Conservation (phyloP, 1,140 invertebrate species). For the Drosophila obscura region DNA sequence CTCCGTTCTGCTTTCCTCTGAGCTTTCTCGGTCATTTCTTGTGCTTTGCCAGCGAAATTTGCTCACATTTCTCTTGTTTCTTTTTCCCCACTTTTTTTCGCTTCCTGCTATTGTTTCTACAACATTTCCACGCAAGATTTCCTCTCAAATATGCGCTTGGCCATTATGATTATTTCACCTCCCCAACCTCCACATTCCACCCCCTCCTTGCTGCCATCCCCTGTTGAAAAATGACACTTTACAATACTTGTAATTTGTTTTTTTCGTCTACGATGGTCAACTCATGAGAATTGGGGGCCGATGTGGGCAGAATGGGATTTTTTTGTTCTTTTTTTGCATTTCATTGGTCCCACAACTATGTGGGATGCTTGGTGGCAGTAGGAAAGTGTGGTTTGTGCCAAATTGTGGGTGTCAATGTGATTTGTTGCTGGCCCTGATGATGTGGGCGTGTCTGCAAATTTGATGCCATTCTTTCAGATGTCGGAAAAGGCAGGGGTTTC, state of each 20-base stretch:
- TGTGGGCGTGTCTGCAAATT: conserved; percentile 47
- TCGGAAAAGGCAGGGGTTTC: no score
- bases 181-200: neutral
- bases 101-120: conserved; percentile 67
- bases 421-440: conserved; percentile 52
- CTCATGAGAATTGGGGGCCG: neutral
- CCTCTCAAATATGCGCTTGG: conserved; percentile 73
- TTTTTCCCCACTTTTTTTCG: conserved; percentile 40
- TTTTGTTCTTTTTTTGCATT: neutral
- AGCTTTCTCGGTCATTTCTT: conserved; percentile 52
- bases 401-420: conserved; percentile 68
- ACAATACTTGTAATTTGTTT: conserved; percentile 81
- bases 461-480: conserved; percentile 2
- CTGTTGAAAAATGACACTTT: conserved; percentile 81
- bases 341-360: conserved; percentile 39
- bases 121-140: conserved; percentile 77
- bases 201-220: neutral
- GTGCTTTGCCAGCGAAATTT: conserved; percentile 66
- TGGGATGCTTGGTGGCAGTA: neutral
- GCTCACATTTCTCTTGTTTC: conserved; percentile 73
- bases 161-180: conserved; percentile 75
- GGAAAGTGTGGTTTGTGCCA: conserved; percentile 11
- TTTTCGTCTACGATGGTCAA: conserved; percentile 14
- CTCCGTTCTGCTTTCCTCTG: conserved; percentile 26
- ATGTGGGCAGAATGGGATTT: neutral